Conservation (phyloP, 1,140 invertebrate genomes). For the Tetramorium parvispinum region DNA sequence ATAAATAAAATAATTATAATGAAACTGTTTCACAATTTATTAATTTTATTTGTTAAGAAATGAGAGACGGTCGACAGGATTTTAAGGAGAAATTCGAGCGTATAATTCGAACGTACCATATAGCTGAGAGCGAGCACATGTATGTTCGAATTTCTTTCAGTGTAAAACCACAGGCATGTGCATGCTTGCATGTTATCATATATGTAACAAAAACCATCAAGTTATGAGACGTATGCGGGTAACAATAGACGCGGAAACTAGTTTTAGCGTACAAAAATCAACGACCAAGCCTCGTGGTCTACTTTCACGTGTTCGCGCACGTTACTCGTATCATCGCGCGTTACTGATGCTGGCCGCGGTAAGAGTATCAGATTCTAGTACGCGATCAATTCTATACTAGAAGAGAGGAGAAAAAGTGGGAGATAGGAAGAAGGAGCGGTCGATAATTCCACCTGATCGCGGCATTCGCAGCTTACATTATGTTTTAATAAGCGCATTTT, state of each 20-base stretch:
- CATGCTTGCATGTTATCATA: background rate
- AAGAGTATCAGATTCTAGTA: slow-evolving; percentile 38
- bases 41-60: background rate
- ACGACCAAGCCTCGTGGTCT: slow-evolving; percentile 57
- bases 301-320: slow-evolving; percentile 57
- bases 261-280: slow-evolving; percentile 65
- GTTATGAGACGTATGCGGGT: slow-evolving; percentile 31
- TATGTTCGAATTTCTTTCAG: slow-evolving; percentile 22
- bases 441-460: slow-evolving; percentile 12
- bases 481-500: background rate
- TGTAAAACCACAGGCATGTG: slow-evolving; percentile 11
- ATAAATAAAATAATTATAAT: background rate
- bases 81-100: background rate
- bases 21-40: background rate
- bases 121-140: background rate
- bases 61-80: no score
- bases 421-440: background rate
- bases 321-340: slow-evolving; percentile 58
- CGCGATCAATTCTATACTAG: background rate
- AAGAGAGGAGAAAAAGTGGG: background rate
- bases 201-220: slow-evolving; percentile 15
- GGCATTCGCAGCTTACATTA: background rate
- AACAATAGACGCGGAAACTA: slow-evolving; percentile 71
- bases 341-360: slow-evolving; percentile 50
- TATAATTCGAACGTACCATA: background rate